Conservation (phyloP, 2,888 invertebrate genomes). For the Diplazon laetatorius region DNA sequence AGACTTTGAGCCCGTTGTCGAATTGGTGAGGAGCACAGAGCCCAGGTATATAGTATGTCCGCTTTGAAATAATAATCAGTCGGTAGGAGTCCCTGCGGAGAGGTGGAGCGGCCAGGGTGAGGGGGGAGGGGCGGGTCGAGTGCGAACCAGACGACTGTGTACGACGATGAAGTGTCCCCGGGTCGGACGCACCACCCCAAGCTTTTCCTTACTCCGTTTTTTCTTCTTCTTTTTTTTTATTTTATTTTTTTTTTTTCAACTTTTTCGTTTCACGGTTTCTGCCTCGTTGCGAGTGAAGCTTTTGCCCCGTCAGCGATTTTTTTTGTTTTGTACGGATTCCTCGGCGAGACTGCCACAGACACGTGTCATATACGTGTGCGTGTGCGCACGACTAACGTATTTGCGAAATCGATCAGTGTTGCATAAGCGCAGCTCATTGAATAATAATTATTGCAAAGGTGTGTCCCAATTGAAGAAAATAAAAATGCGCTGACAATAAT, state of each 20-base stretch:
- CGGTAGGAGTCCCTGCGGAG: constrained; percentile 56
- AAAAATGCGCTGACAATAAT: constrained; percentile 48
- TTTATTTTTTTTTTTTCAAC: constrained; percentile 32
- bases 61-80: constrained; percentile 61
- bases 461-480: background rate
- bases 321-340: constrained; percentile 57
- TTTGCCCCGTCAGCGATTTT: constrained; percentile 51
- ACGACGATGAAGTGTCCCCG: constrained; percentile 38
- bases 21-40: constrained; percentile 44
- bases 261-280: constrained; percentile 16
- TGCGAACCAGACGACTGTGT: constrained; percentile 28
- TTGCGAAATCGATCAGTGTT: constrained; percentile 41
- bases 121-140: constrained; percentile 35
- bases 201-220: constrained; percentile 21
- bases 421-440: constrained; percentile 3
- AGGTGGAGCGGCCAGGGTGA: too few species aligned
- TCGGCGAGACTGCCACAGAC: constrained; percentile 4
- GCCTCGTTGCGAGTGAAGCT: constrained; percentile 28
- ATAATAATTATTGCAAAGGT: constrained; percentile 48
- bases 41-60: constrained; percentile 21
- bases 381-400: background rate
- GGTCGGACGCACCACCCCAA: constrained; percentile 38
- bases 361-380: background rate
- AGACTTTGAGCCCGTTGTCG: constrained; percentile 52
- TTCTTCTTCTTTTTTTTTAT: constrained; percentile 32